Percentiles rank a stretch among this genome's conserved stretches.
Conservation (phyloP, 2,113 vertebrate species). For the Catharus fuscescens region DNA sequence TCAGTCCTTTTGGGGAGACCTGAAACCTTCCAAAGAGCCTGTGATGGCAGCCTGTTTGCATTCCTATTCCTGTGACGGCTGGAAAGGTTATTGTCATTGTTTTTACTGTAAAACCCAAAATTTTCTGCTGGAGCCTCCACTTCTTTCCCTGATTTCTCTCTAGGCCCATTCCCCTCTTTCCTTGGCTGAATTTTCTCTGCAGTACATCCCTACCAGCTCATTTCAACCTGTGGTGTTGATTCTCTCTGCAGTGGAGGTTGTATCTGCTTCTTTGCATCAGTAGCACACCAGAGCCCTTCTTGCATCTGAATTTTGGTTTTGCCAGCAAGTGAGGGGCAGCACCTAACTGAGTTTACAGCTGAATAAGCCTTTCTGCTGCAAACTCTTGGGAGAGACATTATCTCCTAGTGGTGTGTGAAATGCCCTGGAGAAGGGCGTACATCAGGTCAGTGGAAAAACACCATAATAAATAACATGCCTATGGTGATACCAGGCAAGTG, state of each 20-base stretch:
- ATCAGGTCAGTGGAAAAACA: not conserved
- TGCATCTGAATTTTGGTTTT: not conserved
- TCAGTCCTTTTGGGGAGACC: not conserved
- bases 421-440: not conserved
- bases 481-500: not conserved
- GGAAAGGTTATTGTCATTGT: not conserved
- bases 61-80: not conserved
- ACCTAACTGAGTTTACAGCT: not conserved
- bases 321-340: not conserved
- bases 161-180: not conserved
- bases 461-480: conserved; percentile 10
- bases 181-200: not conserved
- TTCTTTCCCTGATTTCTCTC: not conserved
- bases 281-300: not conserved
- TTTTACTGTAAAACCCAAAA: not conserved
- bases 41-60: not conserved
- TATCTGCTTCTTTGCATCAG: not conserved
- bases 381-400: not conserved
- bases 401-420: not conserved
- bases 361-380: not conserved
- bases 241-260: not conserved
- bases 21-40: not conserved
- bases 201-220: not conserved
- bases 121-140: not conserved
- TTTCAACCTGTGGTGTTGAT: not conserved